Evolutionary conservation across 1,140 invertebrate species (phyloP), one percentile per base, ranked within the genome.

Genomic region (Phthorimaea operculella): DNA sequence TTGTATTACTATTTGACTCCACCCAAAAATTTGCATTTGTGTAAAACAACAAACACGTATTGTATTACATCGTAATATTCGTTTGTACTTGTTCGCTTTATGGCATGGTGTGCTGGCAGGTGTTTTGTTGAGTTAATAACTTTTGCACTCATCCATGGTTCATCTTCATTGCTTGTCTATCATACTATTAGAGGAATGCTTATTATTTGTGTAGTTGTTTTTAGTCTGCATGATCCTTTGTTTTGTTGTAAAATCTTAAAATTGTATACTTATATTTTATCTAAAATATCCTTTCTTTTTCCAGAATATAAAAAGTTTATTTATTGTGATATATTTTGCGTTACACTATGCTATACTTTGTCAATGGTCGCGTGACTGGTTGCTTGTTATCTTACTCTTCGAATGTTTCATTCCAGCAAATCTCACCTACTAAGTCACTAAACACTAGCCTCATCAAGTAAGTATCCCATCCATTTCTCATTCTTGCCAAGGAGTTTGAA

Each of bases 401-500:
- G 64, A 75, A 79, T 73, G 72, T 83, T 84, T 84, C 72, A 82
- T 84, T 84, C 63, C 81, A 84, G 81, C 81, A 76, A 77, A 67
- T 82, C 61, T 84, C 81, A 77, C 79, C 81, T 75, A 76, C 76
- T 83, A 84, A 84, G 78, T 81, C 81, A 81, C 78, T 84, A 80
- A 83, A 79, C 68, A 71, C 66, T 83, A 79, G 74, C 67, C 76
- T 72, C 64, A 76, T 58, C 76, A 83, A 81, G 81, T 84, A 74
- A 84, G 81, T 81, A 79, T 52, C 53, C 45, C 52, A 57, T 58
- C 62, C 66, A 60, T 68, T 18, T 6, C 21, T 28, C 59, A 50
- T 50, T 14, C 10, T 50, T n/a, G 18, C 18, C 21, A 50, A 28
- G 44, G 15, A 15, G 16, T 15, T 16, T 47, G 9, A 15, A 16